Evolutionary conservation across 2,113 vertebrate genomes (phyloP).

Genomic region (Embiotoca jacksoni): DNA sequence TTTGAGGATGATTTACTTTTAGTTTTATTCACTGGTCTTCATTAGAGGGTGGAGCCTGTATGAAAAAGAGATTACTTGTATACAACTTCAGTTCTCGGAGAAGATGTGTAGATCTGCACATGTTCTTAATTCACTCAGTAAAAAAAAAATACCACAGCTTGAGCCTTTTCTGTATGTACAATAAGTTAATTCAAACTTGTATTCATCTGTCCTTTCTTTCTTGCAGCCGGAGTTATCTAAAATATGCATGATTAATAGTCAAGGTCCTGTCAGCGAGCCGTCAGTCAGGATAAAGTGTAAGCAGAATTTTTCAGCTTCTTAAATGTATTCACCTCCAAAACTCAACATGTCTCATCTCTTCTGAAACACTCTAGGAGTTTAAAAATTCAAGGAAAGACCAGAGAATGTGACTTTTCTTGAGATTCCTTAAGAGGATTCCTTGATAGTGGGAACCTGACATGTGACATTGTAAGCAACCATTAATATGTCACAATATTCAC

Average conservation of each 20-base stretch:
- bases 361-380: not conserved
- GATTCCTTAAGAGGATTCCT: not conserved
- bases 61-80: too few relatives aligned
- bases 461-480: not conserved
- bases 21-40: too few relatives aligned
- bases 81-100: too few relatives aligned
- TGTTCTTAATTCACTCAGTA: too few relatives aligned
- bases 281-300: constrained; percentile 35
- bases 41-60: too few relatives aligned
- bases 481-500: constrained; percentile 18
- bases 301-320: constrained; percentile 13
- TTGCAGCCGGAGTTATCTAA: not conserved
- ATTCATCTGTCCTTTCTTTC: not conserved
- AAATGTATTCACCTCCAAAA: constrained; percentile 17
- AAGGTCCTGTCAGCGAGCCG: constrained; percentile 6
- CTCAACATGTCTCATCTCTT: not conserved
- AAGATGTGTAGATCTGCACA: too few relatives aligned
- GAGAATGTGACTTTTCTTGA: constrained; percentile 4
- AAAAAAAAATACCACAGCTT: too few relatives aligned
- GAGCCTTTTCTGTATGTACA: too few relatives aligned
- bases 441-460: constrained; percentile 16
- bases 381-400: constrained; percentile 18
- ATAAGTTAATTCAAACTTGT: too few relatives aligned
- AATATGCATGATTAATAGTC: constrained; percentile 37
- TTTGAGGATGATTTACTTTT: too few relatives aligned